phyloP scores from a whole-genome alignment of 2,797 vertebrate genomes.

The Vespertilio murinus region DNA sequence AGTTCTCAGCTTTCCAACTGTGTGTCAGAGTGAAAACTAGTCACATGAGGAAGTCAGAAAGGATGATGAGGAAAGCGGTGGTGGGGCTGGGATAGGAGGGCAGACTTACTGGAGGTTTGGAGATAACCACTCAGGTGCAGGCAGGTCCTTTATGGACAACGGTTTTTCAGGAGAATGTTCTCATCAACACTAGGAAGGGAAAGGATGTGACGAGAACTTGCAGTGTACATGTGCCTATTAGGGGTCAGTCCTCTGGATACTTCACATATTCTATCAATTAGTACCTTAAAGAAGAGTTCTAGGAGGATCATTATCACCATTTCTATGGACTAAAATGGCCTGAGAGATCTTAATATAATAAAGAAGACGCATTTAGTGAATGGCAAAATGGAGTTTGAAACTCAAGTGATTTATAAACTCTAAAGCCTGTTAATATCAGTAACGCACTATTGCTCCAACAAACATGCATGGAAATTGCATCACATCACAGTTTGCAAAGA shows the following conservation, averaged over 20 bases:
- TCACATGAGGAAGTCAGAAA: background rate
- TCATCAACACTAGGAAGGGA: background rate
- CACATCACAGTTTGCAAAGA: background rate
- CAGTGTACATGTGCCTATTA: background rate
- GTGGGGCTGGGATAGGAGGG: background rate
- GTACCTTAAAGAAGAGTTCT: background rate
- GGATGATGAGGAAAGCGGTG: background rate
- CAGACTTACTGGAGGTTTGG: background rate
- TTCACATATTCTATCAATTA: background rate
- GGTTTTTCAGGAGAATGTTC: background rate
- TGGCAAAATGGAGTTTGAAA: background rate
- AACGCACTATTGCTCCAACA: background rate
- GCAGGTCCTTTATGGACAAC: background rate
- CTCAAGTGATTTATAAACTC: background rate
- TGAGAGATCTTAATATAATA: background rate
- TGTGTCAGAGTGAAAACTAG: conserved; percentile 33
- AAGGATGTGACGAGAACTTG: background rate
- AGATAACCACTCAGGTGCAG: background rate
- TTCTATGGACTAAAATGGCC: background rate
- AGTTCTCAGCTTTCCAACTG: conserved; percentile 49
- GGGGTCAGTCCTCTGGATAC: background rate
- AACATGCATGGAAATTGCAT: background rate
- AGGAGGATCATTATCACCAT: background rate
- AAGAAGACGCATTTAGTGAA: background rate
- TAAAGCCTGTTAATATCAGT: background rate